These are phyloP conservation scores for Peromyscus californicus DNA, from an alignment of 2,113 vertebrate species.

Conservation along the genomic window DNA sequence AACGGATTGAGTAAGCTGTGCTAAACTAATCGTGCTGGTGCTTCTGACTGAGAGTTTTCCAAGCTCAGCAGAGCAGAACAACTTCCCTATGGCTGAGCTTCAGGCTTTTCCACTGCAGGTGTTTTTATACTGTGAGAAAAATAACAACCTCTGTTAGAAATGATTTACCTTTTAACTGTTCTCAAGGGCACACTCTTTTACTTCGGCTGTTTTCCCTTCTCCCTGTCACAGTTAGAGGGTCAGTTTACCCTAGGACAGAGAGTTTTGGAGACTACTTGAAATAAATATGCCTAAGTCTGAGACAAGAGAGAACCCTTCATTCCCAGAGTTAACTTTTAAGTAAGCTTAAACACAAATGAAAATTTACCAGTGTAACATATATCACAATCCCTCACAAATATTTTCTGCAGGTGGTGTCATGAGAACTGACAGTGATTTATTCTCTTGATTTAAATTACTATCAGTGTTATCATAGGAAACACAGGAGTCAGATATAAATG, in stretches of 20 bases:
- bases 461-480: constrained; percentile 48
- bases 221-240: background rate
- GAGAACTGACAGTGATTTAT: constrained; percentile 63
- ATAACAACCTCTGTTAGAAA: background rate
- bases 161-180: background rate
- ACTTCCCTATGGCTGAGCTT: background rate
- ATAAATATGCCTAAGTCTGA: background rate
- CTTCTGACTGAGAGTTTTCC: background rate
- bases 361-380: background rate
- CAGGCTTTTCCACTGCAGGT: background rate
- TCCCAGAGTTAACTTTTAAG: background rate
- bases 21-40: background rate
- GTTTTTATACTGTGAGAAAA: background rate
- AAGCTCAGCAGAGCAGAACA: background rate
- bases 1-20: background rate
- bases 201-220: background rate
- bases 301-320: background rate
- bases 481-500: constrained; percentile 50
- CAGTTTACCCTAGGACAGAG: background rate
- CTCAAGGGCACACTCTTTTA: background rate
- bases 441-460: constrained; percentile 64
- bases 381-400: background rate
- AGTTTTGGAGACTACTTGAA: background rate
- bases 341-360: background rate
- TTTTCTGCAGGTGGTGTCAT: constrained; percentile 48